Conservation (phyloP, 1,140 invertebrate genomes). For the Hormaphis cornu region DNA sequence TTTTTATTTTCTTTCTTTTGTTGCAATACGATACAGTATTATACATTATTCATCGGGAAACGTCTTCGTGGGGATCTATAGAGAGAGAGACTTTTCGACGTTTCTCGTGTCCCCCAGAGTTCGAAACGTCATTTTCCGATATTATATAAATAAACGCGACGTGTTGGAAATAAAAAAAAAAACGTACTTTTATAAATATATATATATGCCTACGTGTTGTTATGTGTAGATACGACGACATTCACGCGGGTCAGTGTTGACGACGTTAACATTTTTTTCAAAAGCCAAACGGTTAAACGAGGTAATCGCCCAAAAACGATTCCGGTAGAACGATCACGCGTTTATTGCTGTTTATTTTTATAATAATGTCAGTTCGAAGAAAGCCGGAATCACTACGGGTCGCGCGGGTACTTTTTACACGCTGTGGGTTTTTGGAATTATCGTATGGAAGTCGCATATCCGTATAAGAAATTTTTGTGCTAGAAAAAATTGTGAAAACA, state of each 20-base stretch:
- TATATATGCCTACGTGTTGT: too few species aligned
- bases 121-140: background rate
- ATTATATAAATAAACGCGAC: too few species aligned
- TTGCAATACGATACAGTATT: background rate
- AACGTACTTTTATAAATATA: too few species aligned
- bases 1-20: background rate
- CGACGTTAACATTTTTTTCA: background rate
- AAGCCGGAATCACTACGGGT: too few species aligned
- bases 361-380: too few species aligned
- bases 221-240: background rate
- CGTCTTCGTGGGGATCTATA: background rate
- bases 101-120: background rate
- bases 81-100: background rate
- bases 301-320: background rate
- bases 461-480: too few species aligned
- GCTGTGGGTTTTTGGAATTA: too few species aligned
- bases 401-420: too few species aligned
- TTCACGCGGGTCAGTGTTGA: too few species aligned
- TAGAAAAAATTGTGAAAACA: too few species aligned
- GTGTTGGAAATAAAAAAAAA: background rate
- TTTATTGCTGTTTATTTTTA: too few species aligned
- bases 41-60: background rate
- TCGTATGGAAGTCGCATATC: too few species aligned
- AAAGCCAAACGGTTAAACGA: background rate
- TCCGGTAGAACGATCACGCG: background rate